Evolutionary conservation across 2,888 invertebrate genomes (phyloP).

Genomic region (Drosophila mercatorum): DNA sequence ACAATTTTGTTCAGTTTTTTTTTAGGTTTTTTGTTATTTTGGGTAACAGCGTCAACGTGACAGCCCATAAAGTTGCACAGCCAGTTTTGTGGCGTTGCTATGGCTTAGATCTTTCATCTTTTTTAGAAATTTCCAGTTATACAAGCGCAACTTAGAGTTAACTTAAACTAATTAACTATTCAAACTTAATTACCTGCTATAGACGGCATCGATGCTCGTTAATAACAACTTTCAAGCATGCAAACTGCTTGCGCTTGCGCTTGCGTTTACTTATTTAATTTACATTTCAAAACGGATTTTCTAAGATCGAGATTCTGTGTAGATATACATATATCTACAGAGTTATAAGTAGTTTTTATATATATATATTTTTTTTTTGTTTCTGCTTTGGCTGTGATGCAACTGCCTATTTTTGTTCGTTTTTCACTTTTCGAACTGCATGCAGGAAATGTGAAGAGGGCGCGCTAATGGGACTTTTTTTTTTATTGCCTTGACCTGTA

Average conservation of each 20-base stretch:
- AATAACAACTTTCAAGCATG: slow-evolving; percentile 58
- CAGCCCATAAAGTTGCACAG: slow-evolving; percentile 62
- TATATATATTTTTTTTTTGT: neutral
- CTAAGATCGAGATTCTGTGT: slow-evolving; percentile 47
- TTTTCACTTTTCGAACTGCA: slow-evolving; percentile 3
- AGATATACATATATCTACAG: neutral
- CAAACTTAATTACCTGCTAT: slow-evolving; percentile 72
- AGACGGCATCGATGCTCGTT: slow-evolving; percentile 29
- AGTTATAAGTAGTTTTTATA: neutral
- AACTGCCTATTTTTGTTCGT: slow-evolving; percentile 29
- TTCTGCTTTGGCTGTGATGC: slow-evolving; percentile 39
- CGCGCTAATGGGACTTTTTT: slow-evolving; percentile 36
- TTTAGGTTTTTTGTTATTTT: slow-evolving; percentile 27
- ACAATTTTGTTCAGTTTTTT: slow-evolving; percentile 24
- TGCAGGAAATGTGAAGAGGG: slow-evolving; percentile 32
- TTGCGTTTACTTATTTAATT: slow-evolving; percentile 49
- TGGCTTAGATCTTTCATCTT: slow-evolving; percentile 74
- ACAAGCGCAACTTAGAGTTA: slow-evolving; percentile 66
- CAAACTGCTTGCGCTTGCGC: slow-evolving; percentile 30
- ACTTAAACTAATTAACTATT: slow-evolving; percentile 76
- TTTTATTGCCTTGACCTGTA: slow-evolving; percentile 75
- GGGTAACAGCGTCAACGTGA: slow-evolving; percentile 25
- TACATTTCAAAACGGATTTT: slow-evolving; percentile 52
- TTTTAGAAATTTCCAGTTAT: slow-evolving; percentile 76
- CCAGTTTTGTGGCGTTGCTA: slow-evolving; percentile 60